A percentile compares a stretch with the other conserved stretches of the same genome.
Conservation (phyloP, 2,113 vertebrate species). For the crab-eating macaque (Macaca fascicularis) region T2T-MFA8v1.1 NC_088377.1:122321501-122322000, state of each 20-base stretch:
- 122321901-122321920: neutral
- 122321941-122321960: neutral
- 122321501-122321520: neutral
- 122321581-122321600: neutral
- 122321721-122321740: slow-evolving; percentile 5
- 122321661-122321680: neutral
- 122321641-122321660: slow-evolving; percentile 20
- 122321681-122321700: neutral
- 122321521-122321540: neutral
- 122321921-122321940: neutral
- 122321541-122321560: neutral
- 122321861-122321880: neutral
- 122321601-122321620: neutral
- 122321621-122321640: neutral
- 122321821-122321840: neutral
- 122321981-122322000: neutral
- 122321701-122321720: slow-evolving; percentile 6
- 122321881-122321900: neutral
- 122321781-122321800: neutral
- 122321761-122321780: slow-evolving; percentile 6
- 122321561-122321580: neutral
- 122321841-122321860: neutral
- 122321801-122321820: neutral
- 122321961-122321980: neutral
- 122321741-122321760: neutral